phyloP scores from a whole-genome alignment of 2,797 vertebrate species.

The Pangasius krempfi region DNA sequence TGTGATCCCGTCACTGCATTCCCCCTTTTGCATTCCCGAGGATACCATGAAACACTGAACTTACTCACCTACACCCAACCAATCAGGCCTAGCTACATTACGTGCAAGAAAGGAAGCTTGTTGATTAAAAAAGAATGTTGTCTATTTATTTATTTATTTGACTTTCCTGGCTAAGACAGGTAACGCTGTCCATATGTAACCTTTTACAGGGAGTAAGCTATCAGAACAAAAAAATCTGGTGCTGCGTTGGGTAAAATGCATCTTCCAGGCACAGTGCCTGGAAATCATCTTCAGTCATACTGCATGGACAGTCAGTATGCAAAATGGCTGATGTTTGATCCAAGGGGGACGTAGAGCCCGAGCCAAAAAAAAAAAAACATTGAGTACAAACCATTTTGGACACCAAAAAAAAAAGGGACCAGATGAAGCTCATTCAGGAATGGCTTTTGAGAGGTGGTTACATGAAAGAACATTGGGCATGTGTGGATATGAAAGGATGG shows the following conservation, averaged over 20 bases:
- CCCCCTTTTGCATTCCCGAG: conserved; percentile 23
- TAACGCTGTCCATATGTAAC: conserved; percentile 45
- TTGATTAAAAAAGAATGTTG: conserved; percentile 35
- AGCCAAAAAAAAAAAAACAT: conserved; percentile 46
- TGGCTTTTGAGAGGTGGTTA: conserved; percentile 20
- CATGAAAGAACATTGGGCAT: conserved; percentile 31
- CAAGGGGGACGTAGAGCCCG: conserved; percentile 19
- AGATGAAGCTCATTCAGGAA: conserved; percentile 50
- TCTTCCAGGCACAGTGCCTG: conserved; percentile 17
- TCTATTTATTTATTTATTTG: conserved; percentile 65
- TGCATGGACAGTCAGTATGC: conserved; percentile 43
- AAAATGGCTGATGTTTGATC: conserved; percentile 38
- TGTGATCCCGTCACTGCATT: neutral
- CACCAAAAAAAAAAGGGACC: conserved; percentile 63
- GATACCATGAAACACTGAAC: conserved; percentile 49
- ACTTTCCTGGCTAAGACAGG: conserved; percentile 55
- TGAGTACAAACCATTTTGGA: conserved; percentile 56
- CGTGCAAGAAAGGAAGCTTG: conserved; percentile 41
- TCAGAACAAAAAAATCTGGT: conserved; percentile 42
- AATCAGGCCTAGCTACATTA: conserved; percentile 50
- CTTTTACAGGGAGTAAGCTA: conserved; percentile 54
- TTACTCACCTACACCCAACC: conserved; percentile 47
- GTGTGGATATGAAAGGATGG: conserved; percentile 25
- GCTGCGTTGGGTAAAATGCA: conserved; percentile 45
- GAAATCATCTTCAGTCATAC: conserved; percentile 38